Percentiles rank a stretch among this genome's conserved stretches.
Evolutionary conservation across 2,888 invertebrate genomes (phyloP).

Genomic region (Lomographa bimaculata): DNA sequence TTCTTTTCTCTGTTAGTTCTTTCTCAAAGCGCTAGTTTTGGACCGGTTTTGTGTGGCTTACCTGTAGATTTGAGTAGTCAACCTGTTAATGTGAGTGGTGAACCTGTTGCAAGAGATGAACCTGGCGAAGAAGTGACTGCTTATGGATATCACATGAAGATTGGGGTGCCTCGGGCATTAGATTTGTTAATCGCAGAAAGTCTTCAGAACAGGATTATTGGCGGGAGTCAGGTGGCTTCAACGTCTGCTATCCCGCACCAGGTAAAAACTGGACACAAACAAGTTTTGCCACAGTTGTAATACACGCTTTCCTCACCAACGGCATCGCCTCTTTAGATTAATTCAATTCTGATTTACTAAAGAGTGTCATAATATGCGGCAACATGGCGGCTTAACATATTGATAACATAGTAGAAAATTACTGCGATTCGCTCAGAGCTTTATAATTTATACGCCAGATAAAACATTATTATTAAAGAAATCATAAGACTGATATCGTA

Average conservation of each 20-base stretch:
- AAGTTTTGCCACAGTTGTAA: too few relatives aligned
- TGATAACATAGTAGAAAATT: too few relatives aligned
- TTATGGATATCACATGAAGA: constrained; percentile 49
- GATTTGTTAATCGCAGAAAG: constrained; percentile 37
- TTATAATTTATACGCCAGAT: too few relatives aligned
- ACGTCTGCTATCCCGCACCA: constrained; percentile 51
- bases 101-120: constrained; percentile 10
- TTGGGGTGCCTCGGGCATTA: constrained; percentile 53
- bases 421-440: too few relatives aligned
- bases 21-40: constrained; percentile 8
- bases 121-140: constrained; percentile 11
- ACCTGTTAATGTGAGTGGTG: background rate
- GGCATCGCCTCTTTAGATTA: too few relatives aligned
- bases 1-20: constrained; percentile 8
- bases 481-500: too few relatives aligned
- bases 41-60: background rate
- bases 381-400: too few relatives aligned
- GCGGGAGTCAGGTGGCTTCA: constrained; percentile 46
- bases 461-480: too few relatives aligned
- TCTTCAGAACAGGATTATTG: constrained; percentile 47
- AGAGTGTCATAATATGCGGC: too few relatives aligned
- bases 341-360: too few relatives aligned
- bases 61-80: background rate
- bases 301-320: too few relatives aligned
- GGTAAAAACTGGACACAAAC: too few relatives aligned